Base-by-base conservation (phyloP, 2,888 invertebrate genomes). In the Cotesia congregata region DNA sequence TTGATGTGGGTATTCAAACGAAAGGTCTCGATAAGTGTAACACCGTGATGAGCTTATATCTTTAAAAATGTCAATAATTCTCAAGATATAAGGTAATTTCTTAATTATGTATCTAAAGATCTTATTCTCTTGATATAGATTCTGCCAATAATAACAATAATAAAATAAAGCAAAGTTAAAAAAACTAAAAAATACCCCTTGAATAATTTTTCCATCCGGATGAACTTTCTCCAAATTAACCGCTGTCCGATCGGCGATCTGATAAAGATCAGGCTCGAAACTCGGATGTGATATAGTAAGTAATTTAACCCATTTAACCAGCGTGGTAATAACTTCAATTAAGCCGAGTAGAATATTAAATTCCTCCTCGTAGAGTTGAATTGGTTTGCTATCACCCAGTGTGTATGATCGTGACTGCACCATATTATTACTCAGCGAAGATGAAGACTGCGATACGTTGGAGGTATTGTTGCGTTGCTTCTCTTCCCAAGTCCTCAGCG, bases 401-500 rank as follows among this genome's bases (percentile, higher is more conserved):
- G 50, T 65, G 5, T 30, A 41, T 3, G 85, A 85, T 9, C 84
- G 86, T 15, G 83, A 82, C 5, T 83, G 82, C 0, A 82, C 81
- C 1, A 82, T 79, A 78, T 78, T 84, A 74, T 78, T 84, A 75
- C 84, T 85, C 39, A 87, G 76, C 59, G 87, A 87, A 9, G 65
- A 65, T 20, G 85, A 79, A 0, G 87, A 86, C 65, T 86, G 87
- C 3, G 87, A 86, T 77, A 83, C 83, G 87, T 90, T 79, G 83
- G 89, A 82, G 60, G 90, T 87, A 78, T 90, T 86, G 77, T 91
- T 90, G 83, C 93, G 91, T 86, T 95, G 95, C 85, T 96, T 96
- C 85, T 96, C 96, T 85, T 96, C 95, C 96, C 96, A 96, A 0
- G 94, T 92, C 88, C 95, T 95, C 77, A 98, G 90, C 7, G 97